phyloP scores from a whole-genome alignment of 2,113 vertebrate species.

The Tonatia bakeri region DNA sequence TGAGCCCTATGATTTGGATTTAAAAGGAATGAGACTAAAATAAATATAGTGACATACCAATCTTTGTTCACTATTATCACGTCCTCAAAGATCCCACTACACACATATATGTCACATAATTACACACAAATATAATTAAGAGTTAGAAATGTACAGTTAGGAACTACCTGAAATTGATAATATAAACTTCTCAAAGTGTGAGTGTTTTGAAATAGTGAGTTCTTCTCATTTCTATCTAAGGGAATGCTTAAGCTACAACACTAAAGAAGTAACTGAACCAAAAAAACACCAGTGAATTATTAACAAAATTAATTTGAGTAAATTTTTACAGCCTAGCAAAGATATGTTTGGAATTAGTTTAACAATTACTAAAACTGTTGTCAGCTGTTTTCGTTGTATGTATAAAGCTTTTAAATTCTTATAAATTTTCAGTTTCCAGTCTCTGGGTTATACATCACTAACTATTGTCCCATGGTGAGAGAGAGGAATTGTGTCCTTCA shows the following conservation, averaged over 20 bases:
- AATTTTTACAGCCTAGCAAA: neutral
- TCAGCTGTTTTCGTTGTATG: conserved; percentile 48
- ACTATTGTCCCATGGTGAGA: conserved; percentile 63
- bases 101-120: neutral
- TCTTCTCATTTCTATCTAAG: neutral
- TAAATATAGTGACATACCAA: neutral
- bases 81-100: neutral
- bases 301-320: conserved; percentile 39
- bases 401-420: neutral
- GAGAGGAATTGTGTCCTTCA: conserved; percentile 76
- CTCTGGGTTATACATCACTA: conserved; percentile 61
- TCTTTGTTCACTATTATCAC: neutral
- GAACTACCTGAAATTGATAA: neutral
- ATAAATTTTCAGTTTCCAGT: conserved; percentile 45
- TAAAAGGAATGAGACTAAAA: neutral
- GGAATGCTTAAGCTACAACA: neutral
- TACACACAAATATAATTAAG: neutral
- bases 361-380: conserved; percentile 48
- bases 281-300: neutral
- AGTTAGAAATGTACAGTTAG: neutral
- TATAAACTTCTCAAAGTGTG: neutral
- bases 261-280: conserved; percentile 3
- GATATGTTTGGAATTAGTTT: conserved; percentile 34
- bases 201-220: neutral
- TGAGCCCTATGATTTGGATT: neutral